Percentiles rank a stretch among this genome's conserved stretches.
Evolutionary conservation across 2,797 vertebrate genomes (phyloP).

Genomic region (Sternotherus odoratus): DNA sequence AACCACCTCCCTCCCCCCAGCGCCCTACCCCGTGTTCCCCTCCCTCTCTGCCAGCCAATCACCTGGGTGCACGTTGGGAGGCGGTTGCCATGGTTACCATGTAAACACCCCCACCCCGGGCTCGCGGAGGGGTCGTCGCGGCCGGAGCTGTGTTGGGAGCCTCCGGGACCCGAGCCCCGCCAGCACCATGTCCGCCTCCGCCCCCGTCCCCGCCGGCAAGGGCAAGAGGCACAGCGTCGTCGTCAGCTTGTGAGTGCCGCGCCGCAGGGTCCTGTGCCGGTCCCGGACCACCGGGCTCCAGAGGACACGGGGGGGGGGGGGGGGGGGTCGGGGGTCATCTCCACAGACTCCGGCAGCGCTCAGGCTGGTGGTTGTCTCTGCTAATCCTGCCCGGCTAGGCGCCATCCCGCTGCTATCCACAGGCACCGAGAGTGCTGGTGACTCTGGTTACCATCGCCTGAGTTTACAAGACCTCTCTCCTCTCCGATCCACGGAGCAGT

Average conservation of each 20-base stretch:
- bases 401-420: neutral
- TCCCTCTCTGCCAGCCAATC: constrained; percentile 44
- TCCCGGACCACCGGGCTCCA: neutral
- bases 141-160: neutral
- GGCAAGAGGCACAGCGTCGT: neutral
- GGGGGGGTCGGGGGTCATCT: too few relatives aligned
- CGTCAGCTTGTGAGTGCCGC: neutral
- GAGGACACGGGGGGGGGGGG: too few relatives aligned
- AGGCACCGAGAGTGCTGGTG: neutral
- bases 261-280: neutral
- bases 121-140: neutral
- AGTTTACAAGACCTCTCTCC: neutral
- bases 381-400: neutral
- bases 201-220: neutral
- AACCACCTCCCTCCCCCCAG: fast-evolving
- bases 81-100: constrained; percentile 67
- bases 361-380: neutral
- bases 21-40: neutral
- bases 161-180: neutral
- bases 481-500: neutral
- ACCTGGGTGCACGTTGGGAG: neutral
- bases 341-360: neutral
- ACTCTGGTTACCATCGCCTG: neutral
- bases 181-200: constrained; percentile 18
- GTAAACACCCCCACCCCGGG: constrained; percentile 24